Percentiles rank a stretch among this genome's conserved stretches.
phyloP scores from a whole-genome alignment of 2,113 vertebrate species.

The Labeo catla region DNA sequence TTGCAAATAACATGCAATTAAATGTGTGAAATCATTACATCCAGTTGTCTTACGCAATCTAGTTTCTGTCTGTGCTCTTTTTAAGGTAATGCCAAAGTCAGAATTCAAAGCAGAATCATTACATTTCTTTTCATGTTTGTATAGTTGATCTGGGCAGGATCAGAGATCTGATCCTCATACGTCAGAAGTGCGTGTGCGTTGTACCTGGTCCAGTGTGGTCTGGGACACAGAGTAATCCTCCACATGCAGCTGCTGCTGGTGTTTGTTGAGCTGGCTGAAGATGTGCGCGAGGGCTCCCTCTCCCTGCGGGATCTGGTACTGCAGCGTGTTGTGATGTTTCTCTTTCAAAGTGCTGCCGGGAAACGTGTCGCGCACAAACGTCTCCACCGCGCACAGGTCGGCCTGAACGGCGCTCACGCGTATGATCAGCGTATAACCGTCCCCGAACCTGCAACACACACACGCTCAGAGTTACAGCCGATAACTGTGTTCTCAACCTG shows the following conservation, averaged over 20 bases:
- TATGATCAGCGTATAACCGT: slow-evolving; percentile 93
- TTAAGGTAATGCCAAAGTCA: too few relatives aligned
- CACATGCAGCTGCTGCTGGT: slow-evolving; percentile 85
- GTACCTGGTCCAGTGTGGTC: slow-evolving; percentile 94
- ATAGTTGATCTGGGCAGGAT: neutral
- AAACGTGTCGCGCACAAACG: slow-evolving; percentile 87
- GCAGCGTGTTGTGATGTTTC: slow-evolving; percentile 94
- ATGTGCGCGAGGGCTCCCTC: slow-evolving; percentile 88
- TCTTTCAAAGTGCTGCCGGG: slow-evolving; percentile 91
- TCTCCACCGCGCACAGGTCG: slow-evolving; percentile 83
- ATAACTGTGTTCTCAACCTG: neutral
- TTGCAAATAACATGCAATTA: too few relatives aligned
- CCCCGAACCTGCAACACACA: slow-evolving; percentile 85
- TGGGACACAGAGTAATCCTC: slow-evolving; percentile 79
- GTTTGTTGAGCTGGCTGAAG: slow-evolving; percentile 88
- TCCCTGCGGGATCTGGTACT: slow-evolving; percentile 88
- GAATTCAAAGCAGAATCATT: neutral
- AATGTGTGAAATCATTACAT: neutral
- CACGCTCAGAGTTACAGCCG: neutral
- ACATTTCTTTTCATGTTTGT: neutral
- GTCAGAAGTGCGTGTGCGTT: neutral
- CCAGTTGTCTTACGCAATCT: neutral
- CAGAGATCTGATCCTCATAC: neutral
- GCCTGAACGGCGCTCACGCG: slow-evolving; percentile 84
- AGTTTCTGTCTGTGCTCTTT: too few relatives aligned